Evolutionary conservation across 1,140 invertebrate species (phyloP).

Genomic region (Oscheius sp.): DNA sequence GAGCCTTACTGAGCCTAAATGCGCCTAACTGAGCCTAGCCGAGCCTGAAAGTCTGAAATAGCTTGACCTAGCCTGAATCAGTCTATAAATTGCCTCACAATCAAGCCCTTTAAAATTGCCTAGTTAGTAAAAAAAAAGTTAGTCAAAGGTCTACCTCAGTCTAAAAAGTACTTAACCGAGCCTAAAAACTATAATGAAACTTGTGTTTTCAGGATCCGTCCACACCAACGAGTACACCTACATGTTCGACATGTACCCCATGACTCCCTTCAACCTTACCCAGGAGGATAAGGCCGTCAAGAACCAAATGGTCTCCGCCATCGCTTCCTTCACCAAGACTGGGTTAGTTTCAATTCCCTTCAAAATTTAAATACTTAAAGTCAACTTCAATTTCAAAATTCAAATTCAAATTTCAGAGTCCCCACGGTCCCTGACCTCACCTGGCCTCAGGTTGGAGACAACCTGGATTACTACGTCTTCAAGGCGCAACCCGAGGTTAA

Average conservation of each 20-base stretch:
- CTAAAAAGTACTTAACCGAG: too few relatives aligned
- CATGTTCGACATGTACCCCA: not conserved
- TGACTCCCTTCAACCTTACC: not conserved
- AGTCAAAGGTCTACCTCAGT: too few relatives aligned
- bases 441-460: not conserved
- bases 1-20: too few relatives aligned
- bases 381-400: not conserved
- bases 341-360: not conserved
- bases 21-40: too few relatives aligned
- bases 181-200: too few relatives aligned
- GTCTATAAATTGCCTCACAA: too few relatives aligned
- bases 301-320: not conserved
- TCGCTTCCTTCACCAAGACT: not conserved
- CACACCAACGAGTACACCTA: constrained; percentile 1
- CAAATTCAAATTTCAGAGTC: not conserved
- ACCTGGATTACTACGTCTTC: constrained; percentile 1
- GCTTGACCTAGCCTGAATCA: too few relatives aligned
- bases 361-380: too few relatives aligned
- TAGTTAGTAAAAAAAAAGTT: too few relatives aligned
- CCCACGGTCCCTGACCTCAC: not conserved
- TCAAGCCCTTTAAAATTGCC: too few relatives aligned
- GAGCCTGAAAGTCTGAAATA: too few relatives aligned
- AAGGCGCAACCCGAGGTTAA: not conserved
- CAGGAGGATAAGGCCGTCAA: not conserved
- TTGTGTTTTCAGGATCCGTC: not conserved